Evolutionary conservation across 2,797 vertebrate species (phyloP).

Genomic region (Sphenopsis melanotis): DNA sequence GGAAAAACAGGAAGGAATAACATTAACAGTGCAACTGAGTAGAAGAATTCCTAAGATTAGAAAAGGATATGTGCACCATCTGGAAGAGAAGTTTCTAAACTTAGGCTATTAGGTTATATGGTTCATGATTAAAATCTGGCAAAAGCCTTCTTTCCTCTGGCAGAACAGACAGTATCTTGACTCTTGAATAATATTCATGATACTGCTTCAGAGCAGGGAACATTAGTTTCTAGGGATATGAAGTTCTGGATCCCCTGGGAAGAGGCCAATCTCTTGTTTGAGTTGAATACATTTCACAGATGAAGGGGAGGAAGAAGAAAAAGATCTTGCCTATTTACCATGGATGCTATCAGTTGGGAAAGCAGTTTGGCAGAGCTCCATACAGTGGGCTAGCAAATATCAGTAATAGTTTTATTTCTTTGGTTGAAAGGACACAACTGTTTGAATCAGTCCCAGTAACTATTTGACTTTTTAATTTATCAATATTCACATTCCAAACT

Average conservation of each 20-base stretch:
- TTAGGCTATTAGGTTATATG: conserved; percentile 47
- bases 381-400: neutral
- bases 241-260: conserved; percentile 29
- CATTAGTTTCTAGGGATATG: conserved; percentile 13
- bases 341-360: neutral
- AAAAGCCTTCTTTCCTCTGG: conserved; percentile 39
- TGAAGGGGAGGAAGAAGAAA: conserved; percentile 6
- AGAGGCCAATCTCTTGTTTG: conserved; percentile 19
- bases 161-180: conserved; percentile 58
- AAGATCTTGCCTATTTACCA: neutral
- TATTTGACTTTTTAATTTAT: neutral
- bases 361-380: neutral
- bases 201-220: conserved; percentile 19
- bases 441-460: neutral
- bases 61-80: conserved; percentile 45
- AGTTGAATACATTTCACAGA: conserved; percentile 15
- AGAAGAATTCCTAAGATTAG: conserved; percentile 24
- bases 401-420: neutral
- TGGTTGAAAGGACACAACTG: neutral
- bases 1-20: conserved; percentile 3
- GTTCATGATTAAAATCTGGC: conserved; percentile 58
- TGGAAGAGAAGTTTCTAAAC: conserved; percentile 55
- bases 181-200: conserved; percentile 44
- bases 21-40: neutral
- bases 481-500: neutral